phyloP scores from a whole-genome alignment of 1,140 invertebrate genomes.

The Phortica variegata region DNA sequence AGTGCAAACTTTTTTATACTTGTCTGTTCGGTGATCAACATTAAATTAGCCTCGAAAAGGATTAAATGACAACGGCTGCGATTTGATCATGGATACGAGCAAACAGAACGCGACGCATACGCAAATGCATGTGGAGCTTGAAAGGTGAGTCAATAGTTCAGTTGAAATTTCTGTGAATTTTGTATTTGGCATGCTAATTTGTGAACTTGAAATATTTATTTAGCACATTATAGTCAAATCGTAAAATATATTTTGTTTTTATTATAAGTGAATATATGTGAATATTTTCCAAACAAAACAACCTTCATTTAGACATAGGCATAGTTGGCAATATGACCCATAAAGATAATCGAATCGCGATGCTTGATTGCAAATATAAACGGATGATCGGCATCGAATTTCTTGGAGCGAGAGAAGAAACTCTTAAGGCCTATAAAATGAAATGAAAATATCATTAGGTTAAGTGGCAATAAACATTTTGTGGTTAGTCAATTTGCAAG shows the following conservation, averaged over 20 bases:
- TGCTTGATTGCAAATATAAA: slow-evolving; percentile 47
- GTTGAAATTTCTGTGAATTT: slow-evolving; percentile 11
- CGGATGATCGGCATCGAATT: slow-evolving; percentile 49
- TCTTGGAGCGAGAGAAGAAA: slow-evolving; percentile 41
- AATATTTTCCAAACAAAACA: not conserved
- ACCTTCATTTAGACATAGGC: slow-evolving; percentile 33
- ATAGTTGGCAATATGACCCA: slow-evolving; percentile 49
- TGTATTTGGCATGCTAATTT: slow-evolving; percentile 17
- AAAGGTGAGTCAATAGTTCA: slow-evolving; percentile 39
- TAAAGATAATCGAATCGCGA: slow-evolving; percentile 45
- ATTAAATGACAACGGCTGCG: too few relatives aligned
- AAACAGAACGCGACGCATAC: too few relatives aligned
- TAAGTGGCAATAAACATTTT: not conserved
- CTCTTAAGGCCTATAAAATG: slow-evolving; percentile 34
- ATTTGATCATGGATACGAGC: too few relatives aligned
- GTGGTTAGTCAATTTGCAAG: not conserved
- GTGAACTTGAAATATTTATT: slow-evolving; percentile 14
- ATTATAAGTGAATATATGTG: not conserved
- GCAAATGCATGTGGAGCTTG: slow-evolving; percentile 43
- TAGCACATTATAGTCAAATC: slow-evolving; percentile 17
- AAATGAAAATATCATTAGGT: not conserved
- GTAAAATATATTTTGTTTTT: too few relatives aligned
- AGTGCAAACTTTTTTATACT: too few relatives aligned
- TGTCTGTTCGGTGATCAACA: too few relatives aligned
- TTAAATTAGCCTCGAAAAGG: too few relatives aligned